Evolutionary conservation across 35 echinoderm and acorn worm genomes (phyloP).

Genomic region (Patiria miniata): DNA sequence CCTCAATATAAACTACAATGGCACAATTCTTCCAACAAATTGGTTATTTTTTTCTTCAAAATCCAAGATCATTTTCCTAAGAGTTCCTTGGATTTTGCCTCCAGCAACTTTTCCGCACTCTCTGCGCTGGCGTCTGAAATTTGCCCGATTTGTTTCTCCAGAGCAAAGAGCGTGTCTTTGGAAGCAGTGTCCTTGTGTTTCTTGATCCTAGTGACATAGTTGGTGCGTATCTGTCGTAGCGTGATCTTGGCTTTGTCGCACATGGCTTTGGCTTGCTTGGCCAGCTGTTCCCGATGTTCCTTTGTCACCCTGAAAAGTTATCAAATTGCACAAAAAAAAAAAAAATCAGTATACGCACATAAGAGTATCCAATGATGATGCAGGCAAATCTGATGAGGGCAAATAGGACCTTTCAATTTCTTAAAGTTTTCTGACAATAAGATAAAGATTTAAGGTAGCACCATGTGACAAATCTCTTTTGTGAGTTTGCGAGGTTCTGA

Average conservation of each 20-base stretch:
- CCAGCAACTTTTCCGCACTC: constrained; percentile 58
- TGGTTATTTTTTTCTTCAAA: neutral
- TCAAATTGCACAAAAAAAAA: constrained; percentile 29
- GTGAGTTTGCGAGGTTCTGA: too few species aligned
- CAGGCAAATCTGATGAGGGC: neutral
- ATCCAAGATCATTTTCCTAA: constrained; percentile 56
- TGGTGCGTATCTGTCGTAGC: constrained; percentile 54
- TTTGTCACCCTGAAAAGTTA: constrained; percentile 70
- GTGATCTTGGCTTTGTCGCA: constrained; percentile 84
- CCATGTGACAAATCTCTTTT: too few species aligned
- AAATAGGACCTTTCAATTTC: neutral
- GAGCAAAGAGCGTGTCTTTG: constrained; percentile 77
- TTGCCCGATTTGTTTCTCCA: constrained; percentile 90
- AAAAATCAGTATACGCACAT: neutral
- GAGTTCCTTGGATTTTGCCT: constrained; percentile 82
- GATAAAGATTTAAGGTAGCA: too few species aligned
- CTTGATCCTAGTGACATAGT: constrained; percentile 38
- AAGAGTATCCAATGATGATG: neutral
- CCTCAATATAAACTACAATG: too few species aligned
- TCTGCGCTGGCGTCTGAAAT: constrained; percentile 62
- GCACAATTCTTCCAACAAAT: neutral
- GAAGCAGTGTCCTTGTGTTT: constrained; percentile 63
- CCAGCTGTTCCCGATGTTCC: constrained; percentile 79
- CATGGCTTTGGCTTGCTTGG: constrained; percentile 71
- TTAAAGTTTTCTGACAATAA: too few species aligned